Conservation (phyloP, 2,888 invertebrate species). For the Anagyrus pseudococci region DNA sequence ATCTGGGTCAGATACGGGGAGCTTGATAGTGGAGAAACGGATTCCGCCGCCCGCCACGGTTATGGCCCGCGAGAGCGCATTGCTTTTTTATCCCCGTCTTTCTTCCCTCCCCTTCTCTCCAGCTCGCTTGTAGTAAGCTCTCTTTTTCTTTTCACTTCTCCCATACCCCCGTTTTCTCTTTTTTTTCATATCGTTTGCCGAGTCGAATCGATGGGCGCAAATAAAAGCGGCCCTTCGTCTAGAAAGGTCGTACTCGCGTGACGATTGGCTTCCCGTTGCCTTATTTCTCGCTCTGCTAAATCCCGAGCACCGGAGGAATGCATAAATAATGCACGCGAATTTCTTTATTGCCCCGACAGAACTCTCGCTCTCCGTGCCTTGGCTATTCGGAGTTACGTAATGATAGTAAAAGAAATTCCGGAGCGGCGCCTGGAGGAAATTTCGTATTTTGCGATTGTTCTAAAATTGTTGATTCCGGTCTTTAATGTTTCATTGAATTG, state of each 20-base stretch:
- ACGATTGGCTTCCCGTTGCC: background rate
- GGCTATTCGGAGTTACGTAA: too few relatives aligned
- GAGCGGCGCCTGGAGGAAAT: too few relatives aligned
- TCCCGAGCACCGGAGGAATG: background rate
- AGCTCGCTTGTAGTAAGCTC: background rate
- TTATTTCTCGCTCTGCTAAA: background rate
- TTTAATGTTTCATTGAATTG: too few relatives aligned
- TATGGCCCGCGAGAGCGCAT: background rate
- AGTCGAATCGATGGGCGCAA: background rate
- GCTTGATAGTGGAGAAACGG: conserved; percentile 23
- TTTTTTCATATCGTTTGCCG: background rate
- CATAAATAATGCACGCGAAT: conserved; percentile 6
- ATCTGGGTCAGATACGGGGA: conserved; percentile 47
- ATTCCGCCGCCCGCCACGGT: background rate
- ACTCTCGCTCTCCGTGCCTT: too few relatives aligned
- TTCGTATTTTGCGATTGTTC: too few relatives aligned
- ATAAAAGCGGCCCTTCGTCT: background rate
- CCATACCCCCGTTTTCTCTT: too few relatives aligned
- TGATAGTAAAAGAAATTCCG: too few relatives aligned
- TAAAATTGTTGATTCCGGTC: too few relatives aligned
- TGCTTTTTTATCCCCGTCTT: background rate
- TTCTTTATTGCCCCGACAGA: background rate
- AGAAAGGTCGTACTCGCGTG: background rate
- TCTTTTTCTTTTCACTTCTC: too few relatives aligned
- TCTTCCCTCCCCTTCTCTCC: background rate